Evolutionary conservation across 2,113 vertebrate genomes (phyloP), one percentile per base, ranked within the genome.

Genomic region (Pelusios castaneus): DNA sequence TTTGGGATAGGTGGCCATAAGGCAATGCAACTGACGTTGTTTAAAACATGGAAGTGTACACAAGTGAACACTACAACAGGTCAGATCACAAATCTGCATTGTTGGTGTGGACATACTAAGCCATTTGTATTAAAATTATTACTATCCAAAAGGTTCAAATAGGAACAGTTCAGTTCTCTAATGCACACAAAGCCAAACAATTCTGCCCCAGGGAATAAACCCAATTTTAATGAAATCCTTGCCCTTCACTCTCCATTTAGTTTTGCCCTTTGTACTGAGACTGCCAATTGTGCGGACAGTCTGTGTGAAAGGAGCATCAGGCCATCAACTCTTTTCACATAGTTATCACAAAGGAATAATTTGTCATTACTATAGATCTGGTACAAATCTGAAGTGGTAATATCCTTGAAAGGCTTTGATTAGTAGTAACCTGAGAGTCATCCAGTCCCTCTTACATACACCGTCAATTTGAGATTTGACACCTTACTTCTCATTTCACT

Each of bases 321-420:
- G 73, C 79, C 80, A 84, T 43, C 49, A 63, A 88, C 47, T 8
- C 12, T 41, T 87, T 87, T 92, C 6, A 81, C 3, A 43, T 34
- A 90, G 88, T 81, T 82, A 75, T 49, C 75, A 85, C 43, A 76
- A 31, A 56, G 88, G 60, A 93, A 80, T 55, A 17, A 67, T 70
- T 0, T n/a, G 5, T 82, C 84, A 87, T 87, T 34, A 84, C 21
- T 12, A 55, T 25, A 80, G 19, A 82, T 77, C 38, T 79, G 90
- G n/a, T 25, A 51, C 29, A 41, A 84, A 88, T 45, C 2, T 38
- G 45, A 31, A 51, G 27, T 49, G 70, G 76, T 8, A 90, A 31
- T 34, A 89, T 80, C 60, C 81, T 49, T 41, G 67, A 89, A 87
- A 86, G 89, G 24, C n/a, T 5, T 4, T 11, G 19, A 70, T 87